Evolutionary conservation across 2,888 invertebrate species (phyloP).

Genomic region (Scaptomyza reducta): DNA sequence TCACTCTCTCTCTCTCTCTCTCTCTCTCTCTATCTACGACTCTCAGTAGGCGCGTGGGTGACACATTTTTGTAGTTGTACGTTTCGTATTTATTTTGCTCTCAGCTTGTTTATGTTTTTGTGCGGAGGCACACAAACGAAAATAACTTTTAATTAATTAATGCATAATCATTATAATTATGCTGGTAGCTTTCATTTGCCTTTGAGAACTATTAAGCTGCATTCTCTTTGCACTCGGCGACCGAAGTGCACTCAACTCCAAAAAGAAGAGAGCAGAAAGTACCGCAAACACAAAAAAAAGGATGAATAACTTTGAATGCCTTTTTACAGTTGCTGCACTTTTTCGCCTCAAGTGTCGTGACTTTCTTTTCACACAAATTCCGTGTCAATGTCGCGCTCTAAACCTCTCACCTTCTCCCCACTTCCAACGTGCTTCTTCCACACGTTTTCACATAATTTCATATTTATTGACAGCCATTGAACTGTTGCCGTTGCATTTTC

Average conservation of each 20-base stretch:
- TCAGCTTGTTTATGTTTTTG: slow-evolving; percentile 26
- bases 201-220: slow-evolving; percentile 38
- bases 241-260: background rate
- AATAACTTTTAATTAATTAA: slow-evolving; percentile 72
- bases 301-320: background rate
- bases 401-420: background rate
- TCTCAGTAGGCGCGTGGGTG: slow-evolving; percentile 63
- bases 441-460: slow-evolving; percentile 60
- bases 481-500: slow-evolving; percentile 45
- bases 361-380: slow-evolving; percentile 61
- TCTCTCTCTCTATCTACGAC: slow-evolving; percentile 1
- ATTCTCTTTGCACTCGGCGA: slow-evolving; percentile 6
- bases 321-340: slow-evolving; percentile 26
- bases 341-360: slow-evolving; percentile 37
- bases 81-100: slow-evolving; percentile 31
- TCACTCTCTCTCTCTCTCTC: slow-evolving; percentile 8
- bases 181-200: slow-evolving; percentile 39
- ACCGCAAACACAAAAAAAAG: background rate
- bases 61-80: slow-evolving; percentile 61
- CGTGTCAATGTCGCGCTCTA: slow-evolving; percentile 61
- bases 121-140: slow-evolving; percentile 36
- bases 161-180: slow-evolving; percentile 68
- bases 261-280: background rate
- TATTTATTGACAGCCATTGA: slow-evolving; percentile 69
- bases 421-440: slow-evolving; percentile 1